Base-by-base conservation (phyloP, 2,888 invertebrate species). In the Limnephilus rhombicus region DNA sequence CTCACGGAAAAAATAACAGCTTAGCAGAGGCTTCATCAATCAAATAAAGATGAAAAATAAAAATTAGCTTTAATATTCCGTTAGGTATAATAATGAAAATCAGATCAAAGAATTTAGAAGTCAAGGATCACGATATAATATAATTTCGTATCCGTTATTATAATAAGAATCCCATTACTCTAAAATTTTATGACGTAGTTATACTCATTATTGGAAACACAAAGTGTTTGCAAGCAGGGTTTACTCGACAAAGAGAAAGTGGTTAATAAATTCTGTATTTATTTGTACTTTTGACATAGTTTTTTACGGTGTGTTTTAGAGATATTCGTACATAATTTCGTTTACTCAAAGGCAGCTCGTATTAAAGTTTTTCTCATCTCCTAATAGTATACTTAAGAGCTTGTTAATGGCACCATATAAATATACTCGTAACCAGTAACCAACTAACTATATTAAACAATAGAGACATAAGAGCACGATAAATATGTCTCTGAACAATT, bases 401-500 rank as follows among this genome's bases (percentile, higher is more conserved):
- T 24, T n/a, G 68, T n/a, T 68, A n/a, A 68, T 68, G 68, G 24
- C 68, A 24, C 68, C 68, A 24, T 68, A 24, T 68, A n/a, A 68
- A 68, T n/a, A n/a, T 7, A 68, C 68, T 68, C 24, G 9, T 24
- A n/a, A 68, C 68, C 68, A 68, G 9, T 2, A 68, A 24, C 68
- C 68, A 9, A 68, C 24, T 68, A 68, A 68, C 68, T 68, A 68
- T 68, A 24, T 68, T 29, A 82, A 31, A 34, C 34, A 82, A 82
- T 82, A 3, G 15, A 82, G 82, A 82, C 82, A 82, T 13, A 31
- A 15, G 82, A 82, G 34, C 29, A 15, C 11, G 4, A 18, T 31
- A 82, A 82, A 82, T 82, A 29, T 82, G 31, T 82, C 82, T 82
- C 82, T 7, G 31, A 82, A 82, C 82, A 82, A 34, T 82, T 34